Evolutionary conservation across 1,140 invertebrate genomes (phyloP), one percentile per base, ranked within the genome.

Genomic region (Pollicipes pollicipes): DNA sequence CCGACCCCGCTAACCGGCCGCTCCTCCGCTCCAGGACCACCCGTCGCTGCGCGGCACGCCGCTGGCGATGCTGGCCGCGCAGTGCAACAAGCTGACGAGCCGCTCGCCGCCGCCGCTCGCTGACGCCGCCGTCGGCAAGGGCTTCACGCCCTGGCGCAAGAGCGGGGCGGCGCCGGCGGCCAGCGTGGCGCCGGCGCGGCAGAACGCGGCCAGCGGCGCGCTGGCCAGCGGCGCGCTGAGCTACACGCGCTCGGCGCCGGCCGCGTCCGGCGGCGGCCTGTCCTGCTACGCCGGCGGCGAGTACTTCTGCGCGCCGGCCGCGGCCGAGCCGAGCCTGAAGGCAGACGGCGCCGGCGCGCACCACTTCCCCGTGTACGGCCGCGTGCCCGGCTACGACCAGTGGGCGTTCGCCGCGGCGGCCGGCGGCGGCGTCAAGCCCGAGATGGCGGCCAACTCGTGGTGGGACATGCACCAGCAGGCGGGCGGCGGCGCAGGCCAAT

Each of bases 81-180:
- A 97, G 82, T 98, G 95, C 82, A 97, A 95, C 85, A 97, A 97
- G 81, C 84, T 98, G 72, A 93, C 89, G 75, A 94, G 86, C 79
- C 96, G 95, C 82, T 95, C 91, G 73, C 93, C 93, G 10, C 94
- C 95, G 63, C 94, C 94, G 4, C 80, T 98, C 71, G 94, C 94
- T 0, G 94, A 97, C 79, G 93, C 94, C 0, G 93, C 94, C 0
- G 93, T 97, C 1, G 95, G 94, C 64, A 98, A 98, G 82, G 93
- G 94, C 30, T 98, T 98, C 78, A 93, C 97, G 79, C 94, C 95
- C 0, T 98, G 95, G 95, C 97, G 95, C 82, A 97, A 72, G 69
- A 68, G 64, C 75, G 29, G 73, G 70, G 29, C 72, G 68, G 35
- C 35, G 35, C 17, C 35, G 35, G 6, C 35, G 6, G 6, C 35